A percentile compares a stretch with the other conserved stretches of the same genome.
phyloP scores from a whole-genome alignment of 2,888 invertebrate species.

The Phania funesta region DNA sequence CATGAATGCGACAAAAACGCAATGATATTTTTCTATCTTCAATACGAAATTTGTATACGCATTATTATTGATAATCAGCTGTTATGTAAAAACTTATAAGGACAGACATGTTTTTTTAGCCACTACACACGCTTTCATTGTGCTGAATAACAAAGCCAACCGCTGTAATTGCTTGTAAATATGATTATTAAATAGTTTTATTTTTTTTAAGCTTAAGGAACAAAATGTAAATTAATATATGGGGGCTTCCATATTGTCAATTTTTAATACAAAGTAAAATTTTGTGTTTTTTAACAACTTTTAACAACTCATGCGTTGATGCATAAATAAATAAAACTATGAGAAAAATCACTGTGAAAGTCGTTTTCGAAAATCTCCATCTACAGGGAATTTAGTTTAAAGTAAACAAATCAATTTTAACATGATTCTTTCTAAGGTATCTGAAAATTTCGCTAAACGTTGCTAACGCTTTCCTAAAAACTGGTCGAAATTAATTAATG shows the following conservation, averaged over 20 bases:
- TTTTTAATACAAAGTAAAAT: too few relatives aligned
- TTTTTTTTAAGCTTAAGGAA: neutral
- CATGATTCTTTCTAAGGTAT: too few relatives aligned
- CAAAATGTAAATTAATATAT: neutral
- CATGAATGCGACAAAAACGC: conserved; percentile 29
- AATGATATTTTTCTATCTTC: neutral
- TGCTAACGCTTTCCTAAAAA: too few relatives aligned
- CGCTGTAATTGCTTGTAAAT: neutral
- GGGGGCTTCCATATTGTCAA: neutral
- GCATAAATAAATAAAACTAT: too few relatives aligned
- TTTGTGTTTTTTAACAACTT: too few relatives aligned
- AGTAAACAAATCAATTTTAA: too few relatives aligned
- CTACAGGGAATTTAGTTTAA: too few relatives aligned
- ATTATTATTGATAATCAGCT: neutral
- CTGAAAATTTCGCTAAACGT: too few relatives aligned
- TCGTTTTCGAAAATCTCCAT: too few relatives aligned
- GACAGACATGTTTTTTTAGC: neutral
- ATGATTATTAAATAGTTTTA: neutral
- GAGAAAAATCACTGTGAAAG: too few relatives aligned
- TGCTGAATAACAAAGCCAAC: neutral
- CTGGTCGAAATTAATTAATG: too few relatives aligned
- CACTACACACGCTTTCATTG: neutral
- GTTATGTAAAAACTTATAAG: neutral
- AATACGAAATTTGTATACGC: conserved; percentile 23
- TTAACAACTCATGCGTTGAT: too few relatives aligned